Base-by-base conservation (phyloP, 2,888 invertebrate species). In the Muscina levida region DNA sequence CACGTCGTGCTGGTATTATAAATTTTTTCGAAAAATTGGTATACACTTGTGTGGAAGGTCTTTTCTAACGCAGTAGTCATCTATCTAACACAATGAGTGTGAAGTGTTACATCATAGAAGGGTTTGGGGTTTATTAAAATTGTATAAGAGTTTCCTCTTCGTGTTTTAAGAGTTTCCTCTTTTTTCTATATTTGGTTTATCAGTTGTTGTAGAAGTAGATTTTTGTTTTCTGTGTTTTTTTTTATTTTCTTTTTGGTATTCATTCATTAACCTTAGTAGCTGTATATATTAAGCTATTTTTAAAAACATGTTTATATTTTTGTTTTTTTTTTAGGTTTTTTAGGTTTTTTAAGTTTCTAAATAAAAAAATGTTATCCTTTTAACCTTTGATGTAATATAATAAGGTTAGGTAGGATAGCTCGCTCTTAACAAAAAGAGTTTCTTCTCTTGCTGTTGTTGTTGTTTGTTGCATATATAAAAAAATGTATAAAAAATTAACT, bases 401-500 rank as follows among this genome's bases (percentile, higher is more conserved):
- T 5, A 31, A 24, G 53, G 31, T 31, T 57, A 26, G 15, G 31
- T 4, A 48, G 17, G 13, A 31, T 37, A 1, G n/a, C n/a, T 37
- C 26, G 15, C 26, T 59, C 17, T 17, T 39, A 13, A 11, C 19
- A 11, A 17, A 11, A 17, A 17, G 46, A 1, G 46, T 51, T 19
- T 48, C 2, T 51, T 42, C 8, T 3, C 8, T 74, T 73, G 51
- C 76, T 48, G n/a, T n/a, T 59, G 66, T 78, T 44, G 2, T 78
- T 44, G 2, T 13, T 11, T 19, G 15, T 59, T 39, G 37, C 17
- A 48, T 59, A 59, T 59, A 65, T 74, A 59, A n/a, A 74, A 68
- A 81, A 77, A 74, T 68, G 77, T 81, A 72, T 66, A 81, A 67
- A 77, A 31, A 77, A 62, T 46, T 72, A 81, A 81, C 80, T 74